Base-by-base conservation (phyloP, 2,113 vertebrate genomes). In the Cololabis saira region DNA sequence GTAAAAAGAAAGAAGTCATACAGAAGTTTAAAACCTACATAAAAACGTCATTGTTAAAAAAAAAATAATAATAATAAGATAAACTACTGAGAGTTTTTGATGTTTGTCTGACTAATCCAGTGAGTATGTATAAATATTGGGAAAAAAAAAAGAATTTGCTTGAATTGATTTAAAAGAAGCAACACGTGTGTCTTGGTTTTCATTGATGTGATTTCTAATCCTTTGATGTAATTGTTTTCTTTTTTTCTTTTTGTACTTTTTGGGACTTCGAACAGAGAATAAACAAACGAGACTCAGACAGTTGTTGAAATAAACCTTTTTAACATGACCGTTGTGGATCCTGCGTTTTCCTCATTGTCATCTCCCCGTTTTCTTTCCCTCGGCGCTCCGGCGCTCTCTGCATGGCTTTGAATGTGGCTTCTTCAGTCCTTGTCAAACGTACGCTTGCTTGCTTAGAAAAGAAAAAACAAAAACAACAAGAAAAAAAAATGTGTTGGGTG, bases 301-400 rank as follows among this genome's bases (percentile, higher is more conserved):
- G 88, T 94, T 94, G 93, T 96, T 94, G 92, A 97, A 96, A 97
- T 96, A 97, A 96, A 95, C 80, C 91, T 93, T 95, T 89, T 97
- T 93, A 94, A 93, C 93, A 93, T 93, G 89, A 91, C 66, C 78
- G 33, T 17, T 58, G 27, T 81, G 67, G 76, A 72, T 67, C 78
- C 81, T 59, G 89, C 74, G 81, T 89, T 63, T 90, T 89, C 90
- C 86, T 75, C 64, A 0, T 61, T 24, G 41, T 60, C 5, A 33
- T 22, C 56, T 16, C 61, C 49, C 71, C 50, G 21, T 21, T 24
- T 41, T 49, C 21, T 57, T 0, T 61, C 4, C 47, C 27, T 50
- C 49, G 37, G 18, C 57, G 37, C 54, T 65, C 55, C 15, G n/a
- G 40, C 13, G 14, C 44, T 62, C 24, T 87, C 59, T 85, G 81